Evolutionary conservation across 2,113 vertebrate species (phyloP).

Genomic region (Diphyllodes magnificus): DNA sequence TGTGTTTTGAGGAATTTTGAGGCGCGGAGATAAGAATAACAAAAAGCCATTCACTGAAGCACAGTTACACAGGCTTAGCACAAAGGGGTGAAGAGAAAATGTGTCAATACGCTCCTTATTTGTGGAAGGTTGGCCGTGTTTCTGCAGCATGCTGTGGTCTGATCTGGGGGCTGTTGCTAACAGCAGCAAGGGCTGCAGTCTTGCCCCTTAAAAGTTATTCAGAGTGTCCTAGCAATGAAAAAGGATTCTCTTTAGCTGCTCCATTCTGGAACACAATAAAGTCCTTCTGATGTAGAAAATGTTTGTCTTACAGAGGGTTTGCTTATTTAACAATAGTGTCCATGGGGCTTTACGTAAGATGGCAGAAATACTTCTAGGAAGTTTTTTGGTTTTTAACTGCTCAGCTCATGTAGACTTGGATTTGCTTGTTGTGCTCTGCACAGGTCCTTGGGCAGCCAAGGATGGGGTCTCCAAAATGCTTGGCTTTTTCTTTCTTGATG

Average conservation of each 20-base stretch:
- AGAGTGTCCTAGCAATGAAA: background rate
- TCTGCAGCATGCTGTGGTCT: background rate
- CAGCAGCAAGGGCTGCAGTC: background rate
- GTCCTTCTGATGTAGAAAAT: background rate
- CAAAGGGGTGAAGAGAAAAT: conserved; percentile 39
- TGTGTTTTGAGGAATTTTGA: conserved; percentile 58
- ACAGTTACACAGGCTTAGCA: conserved; percentile 3
- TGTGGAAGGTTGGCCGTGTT: background rate
- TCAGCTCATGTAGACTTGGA: background rate
- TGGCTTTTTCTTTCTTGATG: background rate
- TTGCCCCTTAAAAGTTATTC: background rate
- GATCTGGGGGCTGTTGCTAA: conserved; percentile 7
- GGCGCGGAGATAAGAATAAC: conserved; percentile 59
- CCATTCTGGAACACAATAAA: background rate
- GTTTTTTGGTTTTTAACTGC: background rate
- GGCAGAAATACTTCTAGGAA: background rate
- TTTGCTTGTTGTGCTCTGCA: background rate
- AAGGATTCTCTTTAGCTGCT: background rate
- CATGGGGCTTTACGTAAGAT: background rate
- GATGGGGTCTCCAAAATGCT: background rate
- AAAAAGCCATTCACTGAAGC: conserved; percentile 46
- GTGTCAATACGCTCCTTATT: background rate
- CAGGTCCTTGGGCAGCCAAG: background rate
- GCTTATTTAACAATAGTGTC: background rate
- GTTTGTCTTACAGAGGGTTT: background rate